A percentile compares a stretch with the other conserved stretches of the same genome.
These are phyloP conservation scores for Periplaneta americana DNA, from an alignment of 1,140 invertebrate genomes.

Conservation along the genomic window DNA sequence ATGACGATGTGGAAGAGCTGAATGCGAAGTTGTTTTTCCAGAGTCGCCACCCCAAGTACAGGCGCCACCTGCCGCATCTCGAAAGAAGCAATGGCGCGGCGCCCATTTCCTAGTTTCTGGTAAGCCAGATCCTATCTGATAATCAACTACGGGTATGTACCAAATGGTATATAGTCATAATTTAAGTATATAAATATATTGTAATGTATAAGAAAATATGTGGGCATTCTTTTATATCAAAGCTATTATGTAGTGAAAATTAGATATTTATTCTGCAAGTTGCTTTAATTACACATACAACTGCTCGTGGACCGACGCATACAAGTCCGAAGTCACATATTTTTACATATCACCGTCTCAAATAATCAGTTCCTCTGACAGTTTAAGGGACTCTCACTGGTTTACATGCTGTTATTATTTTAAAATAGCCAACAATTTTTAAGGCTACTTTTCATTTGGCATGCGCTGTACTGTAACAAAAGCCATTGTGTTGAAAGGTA, in stretches of 20 bases:
- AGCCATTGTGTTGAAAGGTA: no score
- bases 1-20: slow-evolving; percentile 31
- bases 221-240: background rate
- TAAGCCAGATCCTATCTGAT: background rate
- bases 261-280: background rate
- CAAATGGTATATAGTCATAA: slow-evolving; percentile 18
- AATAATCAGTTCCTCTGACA: no score
- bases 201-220: background rate
- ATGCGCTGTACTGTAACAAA: no score
- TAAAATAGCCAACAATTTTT: no score
- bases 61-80: slow-evolving; percentile 7
- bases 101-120: slow-evolving; percentile 1
- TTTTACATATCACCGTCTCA: no score
- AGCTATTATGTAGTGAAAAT: background rate
- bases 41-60: slow-evolving; percentile 21
- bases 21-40: background rate
- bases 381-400: no score
- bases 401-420: no score
- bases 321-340: no score
- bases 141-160: slow-evolving; percentile 28
- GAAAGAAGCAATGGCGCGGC: background rate
- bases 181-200: background rate
- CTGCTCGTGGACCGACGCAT: no score
- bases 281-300: background rate
- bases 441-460: no score